These are phyloP conservation scores for Axis porcinus DNA, from an alignment of 2,113 vertebrate genomes.

Conservation along the genomic window DNA sequence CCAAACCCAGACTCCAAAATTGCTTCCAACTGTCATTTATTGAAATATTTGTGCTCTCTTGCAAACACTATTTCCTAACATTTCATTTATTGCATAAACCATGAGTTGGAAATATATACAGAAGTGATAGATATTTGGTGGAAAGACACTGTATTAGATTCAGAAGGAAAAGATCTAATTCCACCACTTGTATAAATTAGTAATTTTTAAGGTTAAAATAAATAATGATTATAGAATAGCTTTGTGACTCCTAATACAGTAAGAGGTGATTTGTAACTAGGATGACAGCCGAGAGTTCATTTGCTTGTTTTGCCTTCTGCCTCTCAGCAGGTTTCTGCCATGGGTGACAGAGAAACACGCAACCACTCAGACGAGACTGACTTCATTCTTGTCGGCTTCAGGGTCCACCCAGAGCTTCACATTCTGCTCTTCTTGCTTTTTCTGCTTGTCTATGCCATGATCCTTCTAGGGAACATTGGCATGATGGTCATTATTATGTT, in stretches of 20 bases:
- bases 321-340: conserved; percentile 40
- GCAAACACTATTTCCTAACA: background rate
- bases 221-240: background rate
- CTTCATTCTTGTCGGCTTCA: conserved; percentile 71
- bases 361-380: conserved; percentile 56
- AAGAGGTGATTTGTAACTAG: background rate
- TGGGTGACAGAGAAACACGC: background rate
- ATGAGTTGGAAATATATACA: background rate
- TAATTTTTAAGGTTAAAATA: background rate
- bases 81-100: background rate
- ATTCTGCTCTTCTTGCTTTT: background rate
- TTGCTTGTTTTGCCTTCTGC: conserved; percentile 22
- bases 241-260: background rate
- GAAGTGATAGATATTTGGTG: background rate
- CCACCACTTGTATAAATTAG: background rate
- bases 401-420: background rate
- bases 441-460: background rate
- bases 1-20: background rate
- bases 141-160: background rate
- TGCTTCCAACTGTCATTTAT: background rate
- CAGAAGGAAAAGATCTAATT: background rate
- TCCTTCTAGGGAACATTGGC: background rate
- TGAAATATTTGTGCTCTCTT: background rate
- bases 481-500: background rate
- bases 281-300: background rate